Percentiles rank a stretch among this genome's conserved stretches.
Conservation (phyloP, 2,888 invertebrate species). For the Drosophila formosana region DNA sequence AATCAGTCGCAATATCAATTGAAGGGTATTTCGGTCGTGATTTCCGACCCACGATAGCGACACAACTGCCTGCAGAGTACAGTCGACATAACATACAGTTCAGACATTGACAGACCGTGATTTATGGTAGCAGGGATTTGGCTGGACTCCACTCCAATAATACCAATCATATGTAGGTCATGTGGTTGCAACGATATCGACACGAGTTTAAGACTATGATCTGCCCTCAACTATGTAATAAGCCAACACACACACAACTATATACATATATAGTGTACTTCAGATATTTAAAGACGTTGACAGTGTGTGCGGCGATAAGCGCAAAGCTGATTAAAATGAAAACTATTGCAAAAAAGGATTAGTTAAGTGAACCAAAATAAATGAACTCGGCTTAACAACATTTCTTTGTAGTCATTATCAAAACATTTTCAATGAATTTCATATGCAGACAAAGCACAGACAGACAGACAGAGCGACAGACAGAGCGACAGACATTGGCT, state of each 20-base stretch:
- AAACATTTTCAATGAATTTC: slow-evolving; percentile 68
- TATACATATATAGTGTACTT: not conserved
- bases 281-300: slow-evolving; percentile 10
- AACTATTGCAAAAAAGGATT: slow-evolving; percentile 78
- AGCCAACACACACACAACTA: not conserved
- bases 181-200: slow-evolving; percentile 39
- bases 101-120: slow-evolving; percentile 33
- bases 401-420: slow-evolving; percentile 78
- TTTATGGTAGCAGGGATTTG: slow-evolving; percentile 52
- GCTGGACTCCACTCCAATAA: slow-evolving; percentile 1
- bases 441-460: slow-evolving; percentile 49
- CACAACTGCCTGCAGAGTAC: not conserved
- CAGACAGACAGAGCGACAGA: slow-evolving; percentile 14
- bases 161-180: slow-evolving; percentile 56
- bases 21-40: slow-evolving; percentile 75
- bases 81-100: not conserved
- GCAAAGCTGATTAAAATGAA: slow-evolving; percentile 77
- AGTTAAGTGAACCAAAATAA: slow-evolving; percentile 81
- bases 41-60: slow-evolving; percentile 52
- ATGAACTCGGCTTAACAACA: slow-evolving; percentile 76
- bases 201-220: slow-evolving; percentile 45
- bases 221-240: slow-evolving; percentile 17
- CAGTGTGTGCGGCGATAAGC: slow-evolving; percentile 48
- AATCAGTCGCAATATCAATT: slow-evolving; percentile 73
- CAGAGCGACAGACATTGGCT: slow-evolving; percentile 18